phyloP scores from a whole-genome alignment of 1,140 invertebrate genomes.

The Drosophila athabasca region DNA sequence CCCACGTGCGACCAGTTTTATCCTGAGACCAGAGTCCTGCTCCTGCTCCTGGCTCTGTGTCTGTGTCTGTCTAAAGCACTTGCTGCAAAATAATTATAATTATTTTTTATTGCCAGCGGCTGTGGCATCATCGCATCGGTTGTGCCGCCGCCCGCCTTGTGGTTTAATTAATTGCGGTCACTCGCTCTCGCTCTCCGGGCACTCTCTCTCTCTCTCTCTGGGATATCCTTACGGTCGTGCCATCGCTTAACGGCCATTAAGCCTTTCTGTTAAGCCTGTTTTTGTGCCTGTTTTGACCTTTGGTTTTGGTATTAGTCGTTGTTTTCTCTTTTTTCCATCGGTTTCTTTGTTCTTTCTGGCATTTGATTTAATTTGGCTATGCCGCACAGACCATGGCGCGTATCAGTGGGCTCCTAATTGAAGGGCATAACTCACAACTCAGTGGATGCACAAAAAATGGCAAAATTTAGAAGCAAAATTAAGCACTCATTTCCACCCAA shows the following conservation, averaged over 20 bases:
- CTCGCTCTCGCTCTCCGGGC: slow-evolving; percentile 25
- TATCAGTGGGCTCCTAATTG: slow-evolving; percentile 38
- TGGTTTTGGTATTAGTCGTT: slow-evolving; percentile 3
- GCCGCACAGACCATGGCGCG: slow-evolving; percentile 35
- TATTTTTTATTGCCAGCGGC: slow-evolving; percentile 65
- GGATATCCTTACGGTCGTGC: slow-evolving; percentile 53
- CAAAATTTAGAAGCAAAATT: slow-evolving; percentile 39
- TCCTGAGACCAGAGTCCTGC: not conserved
- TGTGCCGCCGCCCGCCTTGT: slow-evolving; percentile 35
- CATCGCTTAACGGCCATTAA: slow-evolving; percentile 69
- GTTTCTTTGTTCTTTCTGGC: slow-evolving; percentile 24
- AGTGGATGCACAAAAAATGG: slow-evolving; percentile 49
- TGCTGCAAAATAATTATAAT: slow-evolving; percentile 56
- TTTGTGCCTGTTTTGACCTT: slow-evolving; percentile 15
- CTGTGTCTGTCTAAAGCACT: slow-evolving; percentile 16
- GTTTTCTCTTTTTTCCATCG: not conserved
- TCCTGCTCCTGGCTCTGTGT: not conserved
- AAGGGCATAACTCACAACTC: slow-evolving; percentile 60
- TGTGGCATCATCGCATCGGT: not conserved
- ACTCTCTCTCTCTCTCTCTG: not conserved
- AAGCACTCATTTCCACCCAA: slow-evolving; percentile 27
- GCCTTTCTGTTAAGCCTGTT: slow-evolving; percentile 46
- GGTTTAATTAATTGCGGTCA: slow-evolving; percentile 78
- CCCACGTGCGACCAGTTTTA: too few relatives aligned
- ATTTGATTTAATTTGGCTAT: slow-evolving; percentile 70